Percentiles rank a stretch among this genome's conserved stretches.
phyloP scores from a whole-genome alignment of 2,113 vertebrate species.

The Terrapene triunguis region DNA sequence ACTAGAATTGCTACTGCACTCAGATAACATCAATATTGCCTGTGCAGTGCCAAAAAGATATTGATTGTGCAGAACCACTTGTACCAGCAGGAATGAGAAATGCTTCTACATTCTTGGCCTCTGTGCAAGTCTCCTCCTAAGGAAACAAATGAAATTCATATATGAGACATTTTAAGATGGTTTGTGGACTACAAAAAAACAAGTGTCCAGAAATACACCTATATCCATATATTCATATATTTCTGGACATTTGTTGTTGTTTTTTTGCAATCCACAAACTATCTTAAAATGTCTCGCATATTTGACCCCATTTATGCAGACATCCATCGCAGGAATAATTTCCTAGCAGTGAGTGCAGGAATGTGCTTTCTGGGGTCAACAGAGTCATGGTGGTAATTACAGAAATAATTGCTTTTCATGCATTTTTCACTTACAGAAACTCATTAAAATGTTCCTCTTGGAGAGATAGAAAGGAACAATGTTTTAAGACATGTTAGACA shows the following conservation, averaged over 20 bases:
- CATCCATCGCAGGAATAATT: slow-evolving; percentile 33
- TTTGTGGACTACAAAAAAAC: not conserved
- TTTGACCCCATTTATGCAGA: slow-evolving; percentile 37
- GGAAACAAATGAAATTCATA: not conserved
- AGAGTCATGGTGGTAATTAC: slow-evolving; percentile 53
- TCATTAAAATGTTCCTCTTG: slow-evolving; percentile 59
- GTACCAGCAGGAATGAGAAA: slow-evolving; percentile 32
- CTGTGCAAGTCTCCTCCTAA: rapidly evolving
- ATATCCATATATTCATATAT: rapidly evolving
- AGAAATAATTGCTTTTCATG: slow-evolving; percentile 68
- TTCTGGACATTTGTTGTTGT: not conserved
- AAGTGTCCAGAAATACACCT: rapidly evolving
- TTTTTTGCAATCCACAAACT: not conserved
- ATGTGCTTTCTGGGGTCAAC: slow-evolving; percentile 44
- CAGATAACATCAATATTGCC: slow-evolving; percentile 3
- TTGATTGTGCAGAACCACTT: not conserved
- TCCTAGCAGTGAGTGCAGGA: not conserved
- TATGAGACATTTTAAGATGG: not conserved
- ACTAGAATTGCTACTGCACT: not conserved
- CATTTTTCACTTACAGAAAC: slow-evolving; percentile 58
- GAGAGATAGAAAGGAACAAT: slow-evolving; percentile 48
- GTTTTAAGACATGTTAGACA: slow-evolving; percentile 43
- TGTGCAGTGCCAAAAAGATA: not conserved
- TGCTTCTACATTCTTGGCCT: not conserved
- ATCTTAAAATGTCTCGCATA: not conserved